Evolutionary conservation across 92 coral and sea anemone species (phyloP), one percentile per base, ranked within the genome.

Genomic region (Micromussa lordhowensis): DNA sequence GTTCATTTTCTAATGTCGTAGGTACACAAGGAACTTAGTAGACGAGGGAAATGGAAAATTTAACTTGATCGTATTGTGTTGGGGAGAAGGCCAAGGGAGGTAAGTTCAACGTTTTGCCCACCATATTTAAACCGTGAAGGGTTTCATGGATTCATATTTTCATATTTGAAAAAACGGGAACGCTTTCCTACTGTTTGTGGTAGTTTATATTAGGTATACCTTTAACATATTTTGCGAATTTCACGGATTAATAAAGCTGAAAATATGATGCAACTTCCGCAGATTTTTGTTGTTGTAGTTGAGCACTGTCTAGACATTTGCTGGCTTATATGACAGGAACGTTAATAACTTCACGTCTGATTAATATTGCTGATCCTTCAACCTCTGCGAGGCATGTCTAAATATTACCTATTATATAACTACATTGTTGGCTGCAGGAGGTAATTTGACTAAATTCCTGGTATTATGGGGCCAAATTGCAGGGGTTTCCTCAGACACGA

Each of bases 51-150:
- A 97, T 86, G 99, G 99, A 31, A 97, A 97, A 29, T 97, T 94
- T 75, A 97, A 97, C 82, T 54, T 97, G 86, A 97, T 97, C 59
- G 92, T 97, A 16, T 88, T 97, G 82, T 97, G 99, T 70, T 97
- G 99, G 99, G 93, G 99, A 11, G 99, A 97, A 75, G 99, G 99
- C 0, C 99, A 97, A 49, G 99, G 99, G 51, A 97, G 99, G 99
- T 97, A 80, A 28, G 28, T 63, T 24, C 12, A 22, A 24, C 69
- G 29, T 28, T 66, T 66, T 66, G 16, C 12, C 51, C 13, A 44
- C 10, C 2, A 3, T 5, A n/a, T n/a, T n/a, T n/a, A n/a, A 4
- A 26, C 26, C n/a, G 53, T 73, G 78, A 1, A 11, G 53, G 5
- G 18, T 73, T 73, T 73, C 78, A 4, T 73, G 14, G n/a, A 21